Base-by-base conservation (phyloP, 2,797 vertebrate genomes). In the Potorous gilbertii region DNA sequence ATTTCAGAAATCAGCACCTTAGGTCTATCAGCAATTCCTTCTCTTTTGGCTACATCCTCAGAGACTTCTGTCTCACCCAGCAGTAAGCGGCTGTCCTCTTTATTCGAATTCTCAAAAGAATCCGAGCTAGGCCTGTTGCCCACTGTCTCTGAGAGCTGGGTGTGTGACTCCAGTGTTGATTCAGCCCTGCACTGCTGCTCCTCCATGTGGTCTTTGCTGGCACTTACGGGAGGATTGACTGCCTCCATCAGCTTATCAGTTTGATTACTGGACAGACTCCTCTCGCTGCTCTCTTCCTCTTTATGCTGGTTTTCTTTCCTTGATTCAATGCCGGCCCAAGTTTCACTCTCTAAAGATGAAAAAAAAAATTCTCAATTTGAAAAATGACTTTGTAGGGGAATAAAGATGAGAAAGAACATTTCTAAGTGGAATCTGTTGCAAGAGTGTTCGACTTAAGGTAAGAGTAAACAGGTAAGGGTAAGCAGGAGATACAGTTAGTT, bases 321-420 rank as follows among this genome's bases (percentile, higher is more conserved):
- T 96, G 98, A 97, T 96, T 96, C 98, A 92, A 13, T 0, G 97
- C 98, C 98, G 97, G 97, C 90, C 87, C 93, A 97, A 97, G 95
- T 97, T 98, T 97, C 98, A 96, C 91, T 97, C 98, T 98, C 99
- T 99, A 98, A 96, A 97, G 94, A 97, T 54, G 97, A 98, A 95
- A 97, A 93, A n/a, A 98, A 98, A 98, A 93, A 94, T 94, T 96
- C 97, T 95, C 97, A 97, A 96, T 94, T 96, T 97, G 97, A 96
- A 95, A 98, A 97, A 96, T 92, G 97, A 98, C 96, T 98, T 96
- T 97, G 94, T 95, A 96, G 59, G 90, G 66, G 93, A 96, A 92
- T 91, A 93, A 59, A 54, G 57, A 91, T 46, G 55, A 74, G 92
- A 97, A 97, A 95, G 91, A 94, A 92, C 46, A 16, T 8, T 46